These are phyloP conservation scores for Cephus cinctus DNA, from an alignment of 1,140 invertebrate genomes.

Conservation along the genomic window DNA sequence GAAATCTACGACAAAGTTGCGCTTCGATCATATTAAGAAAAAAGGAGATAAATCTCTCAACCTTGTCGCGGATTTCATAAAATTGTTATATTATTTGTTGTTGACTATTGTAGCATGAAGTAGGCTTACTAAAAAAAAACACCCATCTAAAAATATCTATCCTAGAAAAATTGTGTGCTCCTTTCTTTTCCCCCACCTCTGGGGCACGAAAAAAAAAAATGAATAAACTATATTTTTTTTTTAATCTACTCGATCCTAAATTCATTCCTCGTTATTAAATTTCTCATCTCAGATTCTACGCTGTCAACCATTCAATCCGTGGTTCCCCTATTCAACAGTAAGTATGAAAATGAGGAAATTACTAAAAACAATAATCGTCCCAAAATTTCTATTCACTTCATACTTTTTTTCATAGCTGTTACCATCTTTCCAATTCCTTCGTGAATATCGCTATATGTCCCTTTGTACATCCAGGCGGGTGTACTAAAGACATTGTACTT, in stretches of 20 bases:
- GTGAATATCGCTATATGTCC: constrained; percentile 54
- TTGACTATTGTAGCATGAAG: constrained; percentile 39
- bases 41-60: too few species aligned
- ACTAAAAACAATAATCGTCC: too few species aligned
- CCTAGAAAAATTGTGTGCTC: constrained; percentile 15
- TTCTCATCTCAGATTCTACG: too few species aligned
- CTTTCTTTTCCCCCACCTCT: constrained; percentile 3
- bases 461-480: constrained; percentile 62
- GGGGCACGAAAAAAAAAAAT: constrained; percentile 13
- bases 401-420: constrained; percentile 22
- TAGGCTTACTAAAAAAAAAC: constrained; percentile 22
- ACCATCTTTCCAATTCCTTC: constrained; percentile 61
- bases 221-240: constrained; percentile 40
- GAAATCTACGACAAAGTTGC: too few species aligned
- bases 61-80: constrained; percentile 22
- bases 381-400: constrained; percentile 7
- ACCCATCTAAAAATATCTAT: constrained; percentile 7
- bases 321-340: not conserved
- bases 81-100: constrained; percentile 45
- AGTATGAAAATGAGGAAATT: not conserved
- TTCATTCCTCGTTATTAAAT: too few species aligned
- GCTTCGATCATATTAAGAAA: too few species aligned
- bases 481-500: constrained; percentile 60
- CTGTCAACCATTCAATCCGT: too few species aligned
- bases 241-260: too few species aligned